phyloP scores from a whole-genome alignment of 2,888 invertebrate species.

The Drosophila anceps region DNA sequence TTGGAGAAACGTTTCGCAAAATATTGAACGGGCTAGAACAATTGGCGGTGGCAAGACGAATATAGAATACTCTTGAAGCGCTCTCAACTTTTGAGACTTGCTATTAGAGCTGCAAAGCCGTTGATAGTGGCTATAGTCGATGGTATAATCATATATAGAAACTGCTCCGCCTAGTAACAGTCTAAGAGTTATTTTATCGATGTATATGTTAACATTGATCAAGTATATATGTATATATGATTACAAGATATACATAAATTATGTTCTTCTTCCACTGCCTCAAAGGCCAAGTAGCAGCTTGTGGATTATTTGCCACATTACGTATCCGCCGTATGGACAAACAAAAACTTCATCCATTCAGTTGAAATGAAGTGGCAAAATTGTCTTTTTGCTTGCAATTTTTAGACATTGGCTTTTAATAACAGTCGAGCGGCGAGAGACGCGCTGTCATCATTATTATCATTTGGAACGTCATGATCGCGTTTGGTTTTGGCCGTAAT shows the following conservation, averaged over 20 bases:
- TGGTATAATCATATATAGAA: not conserved
- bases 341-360: not conserved
- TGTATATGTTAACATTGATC: not conserved
- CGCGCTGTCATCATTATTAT: constrained; percentile 15
- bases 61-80: not conserved
- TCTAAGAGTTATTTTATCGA: not conserved
- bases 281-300: constrained; percentile 6
- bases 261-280: not conserved
- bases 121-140: not conserved
- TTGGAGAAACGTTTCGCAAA: constrained; percentile 53
- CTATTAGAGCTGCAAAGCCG: not conserved
- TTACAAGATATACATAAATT: not conserved
- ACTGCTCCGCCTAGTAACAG: no score
- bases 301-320: constrained; percentile 4
- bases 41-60: not conserved
- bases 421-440: not conserved
- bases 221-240: not conserved
- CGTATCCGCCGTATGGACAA: constrained; percentile 23
- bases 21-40: constrained; percentile 27
- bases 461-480: constrained; percentile 17
- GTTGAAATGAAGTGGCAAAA: constrained; percentile 7
- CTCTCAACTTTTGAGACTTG: not conserved
- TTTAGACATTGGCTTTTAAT: constrained; percentile 27
- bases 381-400: constrained; percentile 10
- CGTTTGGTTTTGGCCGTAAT: constrained; percentile 36